Evolutionary conservation across 2,797 vertebrate genomes (phyloP).

Genomic region (Mormyrus proboscirostris): DNA sequence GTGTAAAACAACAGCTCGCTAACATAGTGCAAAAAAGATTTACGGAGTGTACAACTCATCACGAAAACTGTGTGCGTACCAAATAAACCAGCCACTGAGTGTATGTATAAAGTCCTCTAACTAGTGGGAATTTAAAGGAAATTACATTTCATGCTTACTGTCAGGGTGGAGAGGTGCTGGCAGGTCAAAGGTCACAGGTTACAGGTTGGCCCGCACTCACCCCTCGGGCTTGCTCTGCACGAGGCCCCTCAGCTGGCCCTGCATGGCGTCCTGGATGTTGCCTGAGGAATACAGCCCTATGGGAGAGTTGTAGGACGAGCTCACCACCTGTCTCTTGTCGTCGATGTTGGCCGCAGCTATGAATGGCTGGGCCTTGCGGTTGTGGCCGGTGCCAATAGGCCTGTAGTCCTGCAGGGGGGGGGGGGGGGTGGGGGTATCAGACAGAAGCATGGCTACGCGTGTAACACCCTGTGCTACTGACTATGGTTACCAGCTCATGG

Average conservation of each 20-base stretch:
- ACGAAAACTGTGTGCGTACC: not conserved
- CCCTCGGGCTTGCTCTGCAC: constrained; percentile 69
- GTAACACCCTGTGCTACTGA: too few relatives aligned
- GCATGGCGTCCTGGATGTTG: constrained; percentile 93
- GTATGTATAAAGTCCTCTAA: not conserved
- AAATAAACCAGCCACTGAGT: not conserved
- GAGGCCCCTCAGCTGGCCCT: constrained; percentile 87
- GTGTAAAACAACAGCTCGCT: not conserved
- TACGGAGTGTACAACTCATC: not conserved
- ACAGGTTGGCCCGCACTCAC: constrained; percentile 60
- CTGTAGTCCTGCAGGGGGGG: constrained; percentile 78
- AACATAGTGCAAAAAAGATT: not conserved
- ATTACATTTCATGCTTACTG: not conserved
- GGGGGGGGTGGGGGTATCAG: constrained; percentile 28
- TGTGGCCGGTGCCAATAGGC: constrained; percentile 83
- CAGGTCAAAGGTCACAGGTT: constrained; percentile 8
- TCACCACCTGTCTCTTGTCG: constrained; percentile 94
- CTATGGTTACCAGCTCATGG: not conserved
- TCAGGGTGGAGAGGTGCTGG: constrained; percentile 26
- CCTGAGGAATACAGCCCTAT: constrained; percentile 95
- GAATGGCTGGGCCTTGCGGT: constrained; percentile 88
- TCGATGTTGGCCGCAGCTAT: constrained; percentile 91
- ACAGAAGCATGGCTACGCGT: not conserved
- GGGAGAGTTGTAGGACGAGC: constrained; percentile 91
- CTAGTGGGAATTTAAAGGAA: not conserved